Percentiles rank a stretch among this genome's conserved stretches.
phyloP scores from a whole-genome alignment of 2,113 vertebrate genomes.

The Barbus barbus region DNA sequence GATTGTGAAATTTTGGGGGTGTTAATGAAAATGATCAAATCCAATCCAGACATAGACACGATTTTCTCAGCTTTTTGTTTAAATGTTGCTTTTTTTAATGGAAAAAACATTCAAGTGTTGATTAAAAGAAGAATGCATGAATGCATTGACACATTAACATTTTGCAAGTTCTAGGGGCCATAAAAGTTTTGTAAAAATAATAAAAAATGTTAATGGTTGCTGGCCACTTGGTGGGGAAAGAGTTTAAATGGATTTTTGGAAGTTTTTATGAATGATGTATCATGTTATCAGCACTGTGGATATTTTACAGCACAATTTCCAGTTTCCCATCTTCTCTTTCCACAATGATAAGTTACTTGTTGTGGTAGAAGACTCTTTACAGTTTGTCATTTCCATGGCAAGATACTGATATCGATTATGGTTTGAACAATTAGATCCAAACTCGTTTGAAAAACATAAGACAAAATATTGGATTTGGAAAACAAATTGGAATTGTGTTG shows the following conservation, averaged over 20 bases:
- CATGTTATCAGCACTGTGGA: background rate
- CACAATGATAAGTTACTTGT: background rate
- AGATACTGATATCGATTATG: background rate
- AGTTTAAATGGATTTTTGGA: too few species aligned
- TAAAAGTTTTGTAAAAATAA: too few species aligned
- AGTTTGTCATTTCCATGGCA: background rate
- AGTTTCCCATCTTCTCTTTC: background rate
- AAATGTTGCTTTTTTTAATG: too few species aligned
- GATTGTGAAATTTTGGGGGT: background rate
- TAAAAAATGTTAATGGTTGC: too few species aligned
- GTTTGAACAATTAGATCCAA: background rate
- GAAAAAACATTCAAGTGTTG: too few species aligned
- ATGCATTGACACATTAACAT: too few species aligned
- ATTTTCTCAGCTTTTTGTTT: too few species aligned
- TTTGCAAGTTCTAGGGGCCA: too few species aligned
- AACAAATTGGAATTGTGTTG: background rate
- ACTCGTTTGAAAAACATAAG: background rate
- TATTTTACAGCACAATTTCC: too few species aligned
- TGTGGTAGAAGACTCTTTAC: background rate
- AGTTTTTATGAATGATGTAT: background rate
- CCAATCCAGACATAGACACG: too few species aligned
- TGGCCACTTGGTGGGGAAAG: too few species aligned
- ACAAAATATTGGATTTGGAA: background rate
- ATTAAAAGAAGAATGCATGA: too few species aligned
- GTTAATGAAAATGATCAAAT: background rate